Evolutionary conservation across 35 echinoderm and acorn worm species (phyloP).

Genomic region (Heliocidaris tuberculata): DNA sequence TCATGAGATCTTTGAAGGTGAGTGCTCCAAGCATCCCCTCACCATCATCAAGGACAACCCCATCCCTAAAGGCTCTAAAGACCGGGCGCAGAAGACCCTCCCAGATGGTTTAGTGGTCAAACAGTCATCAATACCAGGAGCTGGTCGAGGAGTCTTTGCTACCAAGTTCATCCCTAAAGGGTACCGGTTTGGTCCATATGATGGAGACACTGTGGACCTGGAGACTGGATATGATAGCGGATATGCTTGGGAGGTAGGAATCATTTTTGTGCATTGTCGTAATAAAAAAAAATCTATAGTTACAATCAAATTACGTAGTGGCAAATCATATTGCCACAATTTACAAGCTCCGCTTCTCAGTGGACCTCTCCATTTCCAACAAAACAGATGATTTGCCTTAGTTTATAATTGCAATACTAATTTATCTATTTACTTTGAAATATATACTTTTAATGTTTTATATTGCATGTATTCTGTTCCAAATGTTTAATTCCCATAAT

Average conservation of each 20-base stretch:
- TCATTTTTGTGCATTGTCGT: background rate
- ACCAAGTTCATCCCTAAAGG: slow-evolving; percentile 78
- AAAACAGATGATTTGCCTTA: too few relatives aligned
- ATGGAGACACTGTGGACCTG: slow-evolving; percentile 77
- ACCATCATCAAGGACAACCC: slow-evolving; percentile 73
- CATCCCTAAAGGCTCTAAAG: slow-evolving; percentile 51
- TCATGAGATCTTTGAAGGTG: slow-evolving; percentile 73
- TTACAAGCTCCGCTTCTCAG: too few relatives aligned
- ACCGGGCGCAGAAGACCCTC: slow-evolving; percentile 62
- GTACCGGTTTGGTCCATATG: slow-evolving; percentile 91
- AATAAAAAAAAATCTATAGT: too few relatives aligned
- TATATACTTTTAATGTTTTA: too few relatives aligned
- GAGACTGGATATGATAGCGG: slow-evolving; percentile 74
- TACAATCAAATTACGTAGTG: too few relatives aligned
- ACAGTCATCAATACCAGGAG: slow-evolving; percentile 71
- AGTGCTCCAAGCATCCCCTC: slow-evolving; percentile 80
- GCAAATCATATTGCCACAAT: too few relatives aligned
- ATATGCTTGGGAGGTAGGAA: slow-evolving; percentile 88
- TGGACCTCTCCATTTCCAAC: too few relatives aligned
- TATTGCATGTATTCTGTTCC: too few relatives aligned
- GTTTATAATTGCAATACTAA: too few relatives aligned
- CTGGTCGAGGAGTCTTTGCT: slow-evolving; percentile 82
- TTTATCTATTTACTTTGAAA: too few relatives aligned
- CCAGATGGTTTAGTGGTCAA: slow-evolving; percentile 78
- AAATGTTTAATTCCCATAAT: too few relatives aligned